Conservation (phyloP, 1,140 invertebrate species). For the Lerema accius region DNA sequence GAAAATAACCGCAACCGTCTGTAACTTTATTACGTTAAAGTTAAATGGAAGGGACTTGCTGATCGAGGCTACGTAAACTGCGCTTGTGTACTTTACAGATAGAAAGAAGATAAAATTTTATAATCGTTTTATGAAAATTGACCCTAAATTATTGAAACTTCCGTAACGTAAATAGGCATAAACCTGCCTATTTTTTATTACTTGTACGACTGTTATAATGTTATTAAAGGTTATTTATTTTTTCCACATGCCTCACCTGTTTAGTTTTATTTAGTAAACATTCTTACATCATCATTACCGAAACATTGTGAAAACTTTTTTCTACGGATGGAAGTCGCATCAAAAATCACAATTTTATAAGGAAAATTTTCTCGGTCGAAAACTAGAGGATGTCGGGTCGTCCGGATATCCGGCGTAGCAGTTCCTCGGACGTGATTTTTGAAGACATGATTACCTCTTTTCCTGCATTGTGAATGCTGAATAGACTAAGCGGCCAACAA, state of each 20-base stretch:
- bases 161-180: not conserved
- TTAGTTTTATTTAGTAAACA: too few species aligned
- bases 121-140: not conserved
- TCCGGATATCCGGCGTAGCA: constrained; percentile 62
- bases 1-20: too few species aligned
- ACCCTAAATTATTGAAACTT: not conserved
- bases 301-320: not conserved
- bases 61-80: not conserved
- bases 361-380: constrained; percentile 51
- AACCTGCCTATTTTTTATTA: too few species aligned
- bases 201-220: too few species aligned
- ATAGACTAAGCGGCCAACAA: constrained; percentile 52
- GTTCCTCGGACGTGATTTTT: constrained; percentile 64
- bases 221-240: too few species aligned
- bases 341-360: constrained; percentile 36
- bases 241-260: too few species aligned
- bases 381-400: constrained; percentile 48
- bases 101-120: not conserved
- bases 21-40: too few species aligned
- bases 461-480: constrained; percentile 64
- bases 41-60: not conserved
- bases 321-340: not conserved
- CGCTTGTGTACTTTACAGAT: not conserved
- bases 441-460: constrained; percentile 65
- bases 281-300: too few species aligned